Evolutionary conservation across 2,888 invertebrate genomes (phyloP), one percentile per base, ranked within the genome.

Genomic region (Oligia latruncula): DNA sequence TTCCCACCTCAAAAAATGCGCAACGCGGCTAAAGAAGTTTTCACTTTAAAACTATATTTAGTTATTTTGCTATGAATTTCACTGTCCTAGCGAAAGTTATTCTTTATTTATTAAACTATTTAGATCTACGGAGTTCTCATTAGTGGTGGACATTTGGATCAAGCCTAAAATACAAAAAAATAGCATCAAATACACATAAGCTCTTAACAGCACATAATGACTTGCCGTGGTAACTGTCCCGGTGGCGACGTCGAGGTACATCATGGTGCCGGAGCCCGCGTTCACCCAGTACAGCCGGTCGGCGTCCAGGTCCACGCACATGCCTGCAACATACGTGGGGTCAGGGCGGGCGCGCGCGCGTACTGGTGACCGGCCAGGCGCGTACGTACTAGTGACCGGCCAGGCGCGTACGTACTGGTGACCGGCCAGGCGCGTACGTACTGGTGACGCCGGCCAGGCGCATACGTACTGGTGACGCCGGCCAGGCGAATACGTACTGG

Each of bases 221-320:
- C 93, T 89, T 76, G 95, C 95, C 60, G 94, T 94, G 72, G 88
- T 87, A 4, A 95, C 92, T 67, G 91, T 92, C 68, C 94, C 94
- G 3, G 91, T 93, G 40, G 88, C 90, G 55, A 98, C 93, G 89
- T 98, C 97, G 82, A 97, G 96, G 93, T 97, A 98, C 90, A 98
- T 97, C 83, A 98, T 97, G 71, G 97, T 97, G 67, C 90, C 93
- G 17, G 95, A 92, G 78, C 88, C 93, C 23, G 88, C 74, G 92
- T 95, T 95, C 78, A 96, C 93, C 98, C 98, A 99, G 95, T 98
- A 99, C 78, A 99, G 94, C 3, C 97, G 97, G 83, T 97, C 95
- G 1, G 95, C 93, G 46, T 95, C 95, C 80, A 97, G 93, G 93
- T 98, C 98, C 91, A 98, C 94, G 23, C 97, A 96, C 89, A 98